Evolutionary conservation across 2,888 invertebrate genomes (phyloP).

Genomic region (Cataglyphis albicans): DNA sequence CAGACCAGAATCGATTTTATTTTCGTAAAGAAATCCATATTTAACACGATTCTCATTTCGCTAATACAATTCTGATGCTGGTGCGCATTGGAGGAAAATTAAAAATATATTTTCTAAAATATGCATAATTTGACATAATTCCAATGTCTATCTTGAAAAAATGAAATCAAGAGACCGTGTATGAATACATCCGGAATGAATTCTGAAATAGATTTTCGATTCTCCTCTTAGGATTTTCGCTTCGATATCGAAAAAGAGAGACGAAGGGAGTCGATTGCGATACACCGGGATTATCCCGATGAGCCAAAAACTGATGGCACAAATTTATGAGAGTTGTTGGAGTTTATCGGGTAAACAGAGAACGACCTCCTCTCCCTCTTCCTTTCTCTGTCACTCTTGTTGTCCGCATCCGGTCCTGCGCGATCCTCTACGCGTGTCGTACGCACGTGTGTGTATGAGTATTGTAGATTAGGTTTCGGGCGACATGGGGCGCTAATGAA

Average conservation of each 20-base stretch:
- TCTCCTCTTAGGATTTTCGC: neutral
- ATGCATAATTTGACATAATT: neutral
- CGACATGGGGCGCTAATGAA: constrained; percentile 80
- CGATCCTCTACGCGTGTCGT: constrained; percentile 61
- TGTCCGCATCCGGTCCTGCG: constrained; percentile 35
- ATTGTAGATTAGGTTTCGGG: constrained; percentile 72
- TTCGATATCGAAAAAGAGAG: neutral
- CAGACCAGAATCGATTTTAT: neutral
- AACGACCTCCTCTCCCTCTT: neutral
- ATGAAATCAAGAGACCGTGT: neutral
- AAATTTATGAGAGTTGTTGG: constrained; percentile 80
- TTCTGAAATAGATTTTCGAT: constrained; percentile 34
- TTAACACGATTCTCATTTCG: neutral
- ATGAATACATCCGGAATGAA: neutral
- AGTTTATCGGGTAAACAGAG: constrained; percentile 69
- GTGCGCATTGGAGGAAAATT: neutral
- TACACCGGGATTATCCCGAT: constrained; percentile 1
- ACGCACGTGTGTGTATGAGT: constrained; percentile 52
- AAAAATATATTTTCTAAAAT: neutral
- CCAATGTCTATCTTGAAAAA: neutral
- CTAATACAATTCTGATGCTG: neutral
- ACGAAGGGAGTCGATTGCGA: neutral
- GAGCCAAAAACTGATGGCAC: constrained; percentile 75
- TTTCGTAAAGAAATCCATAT: neutral
- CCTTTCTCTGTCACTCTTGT: neutral